Percentiles rank a stretch among this genome's conserved stretches.
Conservation (phyloP, 2,888 invertebrate genomes). For the Drosophila antonietae region DNA sequence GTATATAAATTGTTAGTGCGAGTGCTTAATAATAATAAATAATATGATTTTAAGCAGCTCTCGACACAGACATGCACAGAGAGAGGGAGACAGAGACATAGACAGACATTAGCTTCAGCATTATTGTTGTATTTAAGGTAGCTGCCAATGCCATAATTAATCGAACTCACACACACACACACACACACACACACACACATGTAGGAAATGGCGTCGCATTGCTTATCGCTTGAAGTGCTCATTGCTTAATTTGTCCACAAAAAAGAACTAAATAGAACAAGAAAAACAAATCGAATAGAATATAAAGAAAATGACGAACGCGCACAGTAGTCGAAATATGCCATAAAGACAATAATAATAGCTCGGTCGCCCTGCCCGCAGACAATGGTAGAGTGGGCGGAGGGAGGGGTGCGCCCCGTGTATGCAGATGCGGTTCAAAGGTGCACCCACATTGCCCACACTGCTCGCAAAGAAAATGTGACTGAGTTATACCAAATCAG, state of each 20-base stretch:
- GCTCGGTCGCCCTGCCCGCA: neutral
- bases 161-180: slow-evolving; percentile 46
- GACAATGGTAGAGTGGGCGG: no score
- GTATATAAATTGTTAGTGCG: slow-evolving; percentile 21
- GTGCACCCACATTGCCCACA: slow-evolving; percentile 17
- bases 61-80: neutral
- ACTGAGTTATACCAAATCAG: slow-evolving; percentile 33
- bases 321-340: slow-evolving; percentile 14
- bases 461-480: slow-evolving; percentile 13
- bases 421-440: slow-evolving; percentile 16
- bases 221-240: slow-evolving; percentile 72
- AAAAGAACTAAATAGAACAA: slow-evolving; percentile 18
- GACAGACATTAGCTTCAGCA: neutral
- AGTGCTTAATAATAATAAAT: slow-evolving; percentile 59
- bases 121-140: slow-evolving; percentile 43
- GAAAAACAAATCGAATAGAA: slow-evolving; percentile 24
- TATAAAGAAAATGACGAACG: slow-evolving; percentile 13
- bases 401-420: no score
- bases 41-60: slow-evolving; percentile 61
- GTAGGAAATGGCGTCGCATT: slow-evolving; percentile 65
- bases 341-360: slow-evolving; percentile 20
- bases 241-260: slow-evolving; percentile 54
- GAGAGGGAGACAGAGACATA: neutral
- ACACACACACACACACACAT: slow-evolving; percentile 29
- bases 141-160: slow-evolving; percentile 67